These are phyloP conservation scores for Ostrea denselamellosa DNA, from an alignment of 1,140 invertebrate genomes.

Conservation along the genomic window DNA sequence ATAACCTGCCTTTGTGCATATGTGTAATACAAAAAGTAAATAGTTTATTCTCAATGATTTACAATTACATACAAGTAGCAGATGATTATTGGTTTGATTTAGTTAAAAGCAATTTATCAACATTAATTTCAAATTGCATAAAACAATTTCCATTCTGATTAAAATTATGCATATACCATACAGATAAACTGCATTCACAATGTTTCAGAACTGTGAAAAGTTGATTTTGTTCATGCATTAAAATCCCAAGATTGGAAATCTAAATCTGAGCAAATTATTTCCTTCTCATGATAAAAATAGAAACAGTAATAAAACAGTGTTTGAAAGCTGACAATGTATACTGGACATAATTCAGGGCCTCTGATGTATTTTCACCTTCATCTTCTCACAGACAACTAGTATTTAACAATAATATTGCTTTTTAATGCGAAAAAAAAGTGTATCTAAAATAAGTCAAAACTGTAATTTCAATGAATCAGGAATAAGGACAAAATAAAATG, in stretches of 20 bases:
- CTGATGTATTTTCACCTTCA: no score
- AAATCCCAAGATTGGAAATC: not conserved
- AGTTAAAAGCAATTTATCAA: not conserved
- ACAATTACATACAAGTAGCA: not conserved
- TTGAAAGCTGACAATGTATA: not conserved
- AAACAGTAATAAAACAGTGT: not conserved
- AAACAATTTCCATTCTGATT: not conserved
- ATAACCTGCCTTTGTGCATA: not conserved
- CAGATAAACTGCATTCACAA: not conserved
- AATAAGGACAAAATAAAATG: no score
- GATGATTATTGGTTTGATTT: constrained; percentile 1
- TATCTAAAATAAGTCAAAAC: no score
- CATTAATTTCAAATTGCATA: not conserved
- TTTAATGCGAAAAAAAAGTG: no score
- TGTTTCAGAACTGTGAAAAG: not conserved
- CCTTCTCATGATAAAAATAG: not conserved
- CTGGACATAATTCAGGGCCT: no score
- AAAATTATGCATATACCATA: not conserved
- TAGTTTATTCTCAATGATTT: not conserved
- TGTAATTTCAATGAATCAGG: no score
- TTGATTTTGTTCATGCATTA: not conserved
- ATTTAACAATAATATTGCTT: no score
- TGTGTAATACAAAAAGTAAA: not conserved
- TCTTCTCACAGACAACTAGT: no score
- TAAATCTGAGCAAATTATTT: not conserved